phyloP scores from a whole-genome alignment of 2,888 invertebrate genomes.

The Lasioglossum lativentre region DNA sequence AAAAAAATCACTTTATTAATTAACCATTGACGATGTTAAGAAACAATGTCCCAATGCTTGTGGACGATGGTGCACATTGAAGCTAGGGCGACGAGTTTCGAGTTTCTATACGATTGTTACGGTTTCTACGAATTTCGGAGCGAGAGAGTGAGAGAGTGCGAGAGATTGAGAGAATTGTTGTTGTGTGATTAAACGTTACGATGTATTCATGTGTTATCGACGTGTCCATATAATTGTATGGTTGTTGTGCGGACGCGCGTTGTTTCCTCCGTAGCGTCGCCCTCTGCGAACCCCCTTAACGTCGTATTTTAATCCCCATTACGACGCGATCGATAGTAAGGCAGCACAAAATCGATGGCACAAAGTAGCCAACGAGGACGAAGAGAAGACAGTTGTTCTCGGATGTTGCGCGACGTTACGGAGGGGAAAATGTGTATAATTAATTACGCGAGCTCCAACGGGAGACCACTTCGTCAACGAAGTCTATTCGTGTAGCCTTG shows the following conservation, averaged over 20 bases:
- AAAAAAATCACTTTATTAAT: neutral
- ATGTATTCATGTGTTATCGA: slow-evolving; percentile 47
- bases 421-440: slow-evolving; percentile 20
- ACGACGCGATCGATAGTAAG: neutral
- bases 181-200: slow-evolving; percentile 39
- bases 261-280: neutral
- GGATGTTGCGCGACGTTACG: neutral
- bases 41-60: neutral
- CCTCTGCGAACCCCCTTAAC: neutral
- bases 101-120: slow-evolving; percentile 54
- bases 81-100: slow-evolving; percentile 14
- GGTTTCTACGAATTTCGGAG: slow-evolving; percentile 45
- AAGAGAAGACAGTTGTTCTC: neutral
- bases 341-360: slow-evolving; percentile 6
- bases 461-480: slow-evolving; percentile 32
- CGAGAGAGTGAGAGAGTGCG: neutral
- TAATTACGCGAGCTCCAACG: slow-evolving; percentile 35
- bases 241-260: slow-evolving; percentile 41
- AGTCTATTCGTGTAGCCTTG: slow-evolving; percentile 37
- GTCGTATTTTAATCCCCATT: neutral
- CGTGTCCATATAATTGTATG: slow-evolving; percentile 56
- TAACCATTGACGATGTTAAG: neutral
- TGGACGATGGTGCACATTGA: neutral
- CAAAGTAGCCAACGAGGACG: neutral
- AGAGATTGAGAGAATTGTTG: neutral